Evolutionary conservation across 2,113 vertebrate species (phyloP), one percentile per base, ranked within the genome.

Genomic region (Mola mola): DNA sequence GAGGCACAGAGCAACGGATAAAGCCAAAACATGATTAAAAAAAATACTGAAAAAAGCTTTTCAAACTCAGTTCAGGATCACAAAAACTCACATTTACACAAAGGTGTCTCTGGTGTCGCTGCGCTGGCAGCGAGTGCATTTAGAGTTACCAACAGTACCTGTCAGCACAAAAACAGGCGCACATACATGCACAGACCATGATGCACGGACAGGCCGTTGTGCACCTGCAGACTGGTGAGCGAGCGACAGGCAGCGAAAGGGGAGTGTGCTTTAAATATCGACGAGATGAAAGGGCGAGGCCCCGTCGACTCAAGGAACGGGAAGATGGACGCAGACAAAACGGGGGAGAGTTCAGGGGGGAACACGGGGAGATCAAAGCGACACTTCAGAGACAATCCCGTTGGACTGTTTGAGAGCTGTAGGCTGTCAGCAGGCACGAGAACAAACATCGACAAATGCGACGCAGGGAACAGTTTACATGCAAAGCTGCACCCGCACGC

Each of bases 341-440:
- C n/a, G 60, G 24, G 59, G 28, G 34, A 37, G 66, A n/a, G 58
- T 64, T 76, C 47, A 47, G 46, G 55, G 55, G 70, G 36, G 12
- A 29, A 53, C 76, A 62, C 2, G 17, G 3, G 19, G 66, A 58
- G 81, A 86, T 87, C 79, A 84, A 84, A 84, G 70, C 15, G 56
- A 29, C 29, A 11, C 58, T 76, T 51, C 43, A 44, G 63, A 78
- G 69, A 68, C 61, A 12, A 58, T 80, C 77, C 75, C 72, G 77
- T 61, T 43, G 69, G 76, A 57, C 65, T 46, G 66, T 70, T 66
- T 53, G 48, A 49, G 58, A 68, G 50, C 67, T 49, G 80, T 53
- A 60, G 77, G 72, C 79, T 78, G 82, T 83, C 77, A 70, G 65
- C 21, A 40, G 69, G 50, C 28, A 80, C 74, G 72, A 85, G 63